These are phyloP conservation scores for Polypedilum pembai DNA, from an alignment of 1,140 invertebrate species.

Conservation along the genomic window DNA sequence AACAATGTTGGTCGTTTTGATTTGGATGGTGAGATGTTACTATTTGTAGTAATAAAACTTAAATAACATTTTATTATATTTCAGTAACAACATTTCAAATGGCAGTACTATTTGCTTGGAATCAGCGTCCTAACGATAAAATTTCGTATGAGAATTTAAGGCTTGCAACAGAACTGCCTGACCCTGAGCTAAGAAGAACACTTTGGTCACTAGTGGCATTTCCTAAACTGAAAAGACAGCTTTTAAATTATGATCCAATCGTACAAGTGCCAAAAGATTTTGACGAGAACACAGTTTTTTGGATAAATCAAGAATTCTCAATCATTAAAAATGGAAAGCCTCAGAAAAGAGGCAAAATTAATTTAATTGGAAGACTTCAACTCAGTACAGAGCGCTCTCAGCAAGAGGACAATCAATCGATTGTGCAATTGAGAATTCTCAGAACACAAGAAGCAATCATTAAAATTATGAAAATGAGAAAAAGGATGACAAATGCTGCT, in stretches of 20 bases:
- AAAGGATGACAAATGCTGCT: constrained; percentile 86
- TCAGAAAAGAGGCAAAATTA: constrained; percentile 89
- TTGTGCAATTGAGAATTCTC: constrained; percentile 89
- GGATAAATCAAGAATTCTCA: constrained; percentile 95
- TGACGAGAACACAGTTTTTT: constrained; percentile 85
- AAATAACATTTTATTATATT: not conserved
- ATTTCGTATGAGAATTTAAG: constrained; percentile 92
- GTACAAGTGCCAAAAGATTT: constrained; percentile 88
- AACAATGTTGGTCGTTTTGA: constrained; percentile 93
- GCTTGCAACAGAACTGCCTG: constrained; percentile 92
- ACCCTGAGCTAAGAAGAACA: constrained; percentile 91
- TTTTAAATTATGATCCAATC: constrained; percentile 71
- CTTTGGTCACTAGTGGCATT: constrained; percentile 96
- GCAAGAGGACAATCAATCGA: constrained; percentile 95
- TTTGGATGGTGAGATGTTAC: constrained; percentile 76
- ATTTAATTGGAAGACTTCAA: constrained; percentile 89
- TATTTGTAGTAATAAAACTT: too few relatives aligned
- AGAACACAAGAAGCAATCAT: constrained; percentile 94
- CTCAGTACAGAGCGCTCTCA: constrained; percentile 90
- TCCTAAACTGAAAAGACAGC: constrained; percentile 90
- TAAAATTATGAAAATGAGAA: constrained; percentile 97
- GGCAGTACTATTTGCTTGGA: constrained; percentile 99
- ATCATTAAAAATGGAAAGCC: constrained; percentile 85
- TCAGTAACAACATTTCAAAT: constrained; percentile 97
- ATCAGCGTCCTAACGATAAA: constrained; percentile 84